A percentile compares a stretch with the other conserved stretches of the same genome.
Evolutionary conservation across 2,113 vertebrate genomes (phyloP).

Genomic region (Melierax canorus): DNA sequence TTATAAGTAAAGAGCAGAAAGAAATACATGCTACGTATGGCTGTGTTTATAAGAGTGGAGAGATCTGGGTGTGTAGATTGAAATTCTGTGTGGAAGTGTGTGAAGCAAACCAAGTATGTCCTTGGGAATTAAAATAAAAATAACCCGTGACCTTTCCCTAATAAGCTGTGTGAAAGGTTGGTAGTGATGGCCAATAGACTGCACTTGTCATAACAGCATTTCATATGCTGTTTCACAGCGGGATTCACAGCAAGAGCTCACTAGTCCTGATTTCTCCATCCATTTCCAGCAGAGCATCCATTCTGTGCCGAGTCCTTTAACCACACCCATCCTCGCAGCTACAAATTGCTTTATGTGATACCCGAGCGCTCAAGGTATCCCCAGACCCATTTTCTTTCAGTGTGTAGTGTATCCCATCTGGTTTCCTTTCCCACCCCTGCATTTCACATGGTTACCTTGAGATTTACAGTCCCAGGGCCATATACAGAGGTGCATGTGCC

Average conservation of each 20-base stretch:
- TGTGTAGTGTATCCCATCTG: not conserved
- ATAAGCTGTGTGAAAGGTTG: constrained; percentile 50
- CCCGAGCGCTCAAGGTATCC: not conserved
- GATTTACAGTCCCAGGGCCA: not conserved
- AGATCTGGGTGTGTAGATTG: not conserved
- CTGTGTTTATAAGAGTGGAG: not conserved
- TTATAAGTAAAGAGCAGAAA: constrained; percentile 13
- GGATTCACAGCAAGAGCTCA: constrained; percentile 34
- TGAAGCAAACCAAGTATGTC: constrained; percentile 5
- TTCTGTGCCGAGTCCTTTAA: not conserved
- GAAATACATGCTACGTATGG: not conserved
- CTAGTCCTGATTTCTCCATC: not conserved
- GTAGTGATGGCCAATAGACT: constrained; percentile 11
- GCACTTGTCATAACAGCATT: constrained; percentile 43
- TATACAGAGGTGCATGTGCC: accelerated
- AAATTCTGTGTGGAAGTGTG: constrained; percentile 21
- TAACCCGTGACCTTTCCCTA: constrained; percentile 38
- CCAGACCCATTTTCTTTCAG: not conserved
- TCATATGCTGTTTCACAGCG: not conserved
- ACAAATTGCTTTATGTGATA: not conserved
- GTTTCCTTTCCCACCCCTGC: not conserved
- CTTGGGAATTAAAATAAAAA: constrained; percentile 42
- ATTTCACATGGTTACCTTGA: not conserved
- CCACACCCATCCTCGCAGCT: not conserved
- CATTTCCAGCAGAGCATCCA: not conserved